Conservation (phyloP, 2,113 vertebrate genomes). For the Lagopus leucura region DNA sequence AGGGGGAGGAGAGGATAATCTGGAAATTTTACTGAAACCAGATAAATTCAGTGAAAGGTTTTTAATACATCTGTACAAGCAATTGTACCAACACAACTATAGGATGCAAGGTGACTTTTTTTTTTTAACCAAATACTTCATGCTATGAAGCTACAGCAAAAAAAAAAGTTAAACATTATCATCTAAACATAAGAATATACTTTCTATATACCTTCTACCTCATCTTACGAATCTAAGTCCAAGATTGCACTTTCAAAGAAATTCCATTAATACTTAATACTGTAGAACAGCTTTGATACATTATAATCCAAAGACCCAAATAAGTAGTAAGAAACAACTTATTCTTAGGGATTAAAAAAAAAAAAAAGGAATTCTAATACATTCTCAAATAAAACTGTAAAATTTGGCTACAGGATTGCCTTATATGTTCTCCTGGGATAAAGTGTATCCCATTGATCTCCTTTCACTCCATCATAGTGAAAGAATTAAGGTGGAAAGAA, state of each 20-base stretch:
- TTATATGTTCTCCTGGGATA: neutral
- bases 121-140: neutral
- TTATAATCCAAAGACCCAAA: neutral
- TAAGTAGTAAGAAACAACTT: neutral
- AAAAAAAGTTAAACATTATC: neutral
- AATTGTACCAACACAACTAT: neutral
- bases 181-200: neutral
- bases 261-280: neutral
- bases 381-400: neutral
- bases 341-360: neutral
- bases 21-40: neutral
- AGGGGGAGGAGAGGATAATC: neutral
- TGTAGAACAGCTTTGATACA: neutral
- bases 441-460: neutral
- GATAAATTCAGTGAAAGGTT: neutral
- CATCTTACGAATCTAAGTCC: neutral
- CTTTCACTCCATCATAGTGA: fast-evolving
- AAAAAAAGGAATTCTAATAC: neutral
- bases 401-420: neutral
- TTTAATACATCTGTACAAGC: neutral
- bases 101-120: neutral
- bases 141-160: neutral
- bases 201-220: neutral
- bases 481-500: neutral
- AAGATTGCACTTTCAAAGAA: neutral